Percentiles rank a stretch among this genome's conserved stretches.
phyloP scores from a whole-genome alignment of 2,888 invertebrate genomes.

The Trissonchulus latispiculum region DNA sequence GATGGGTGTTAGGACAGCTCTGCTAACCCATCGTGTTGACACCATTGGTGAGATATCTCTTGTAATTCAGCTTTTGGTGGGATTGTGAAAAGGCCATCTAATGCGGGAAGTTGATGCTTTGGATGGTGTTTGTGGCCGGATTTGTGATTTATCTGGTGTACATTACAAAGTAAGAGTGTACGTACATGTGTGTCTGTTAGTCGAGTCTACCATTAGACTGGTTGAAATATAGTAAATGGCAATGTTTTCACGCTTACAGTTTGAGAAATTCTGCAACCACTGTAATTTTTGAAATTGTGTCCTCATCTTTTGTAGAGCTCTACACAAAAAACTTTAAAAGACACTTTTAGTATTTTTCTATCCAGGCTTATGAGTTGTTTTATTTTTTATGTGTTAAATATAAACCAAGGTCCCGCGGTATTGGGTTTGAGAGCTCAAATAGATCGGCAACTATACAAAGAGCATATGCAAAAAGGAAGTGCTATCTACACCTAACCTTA shows the following conservation, averaged over 20 bases:
- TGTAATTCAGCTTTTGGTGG: slow-evolving; percentile 89
- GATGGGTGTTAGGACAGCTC: slow-evolving; percentile 66
- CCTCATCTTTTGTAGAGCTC: too few relatives aligned
- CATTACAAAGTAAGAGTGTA: slow-evolving; percentile 61
- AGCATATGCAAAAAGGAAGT: slow-evolving; percentile 63
- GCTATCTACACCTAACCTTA: slow-evolving; percentile 49
- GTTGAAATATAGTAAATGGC: too few relatives aligned
- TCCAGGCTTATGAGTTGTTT: too few relatives aligned
- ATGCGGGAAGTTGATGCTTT: slow-evolving; percentile 77
- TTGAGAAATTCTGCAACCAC: too few relatives aligned
- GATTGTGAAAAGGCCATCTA: slow-evolving; percentile 78
- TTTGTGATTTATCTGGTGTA: slow-evolving; percentile 56
- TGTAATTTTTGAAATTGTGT: too few relatives aligned
- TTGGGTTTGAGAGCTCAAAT: slow-evolving; percentile 81
- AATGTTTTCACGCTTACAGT: too few relatives aligned
- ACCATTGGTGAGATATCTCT: slow-evolving; percentile 82
- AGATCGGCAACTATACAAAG: slow-evolving; percentile 66
- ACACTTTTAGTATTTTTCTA: too few relatives aligned
- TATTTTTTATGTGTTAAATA: slow-evolving; percentile 58
- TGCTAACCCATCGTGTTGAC: slow-evolving; percentile 70
- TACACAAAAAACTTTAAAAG: too few relatives aligned
- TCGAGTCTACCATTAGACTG: too few relatives aligned
- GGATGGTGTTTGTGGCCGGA: slow-evolving; percentile 68
- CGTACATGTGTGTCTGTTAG: too few relatives aligned
- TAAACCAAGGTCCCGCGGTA: slow-evolving; percentile 71